These are phyloP conservation scores for Chlamydotis undulata DNA, from an alignment of 2,113 vertebrate genomes.

Conservation along the genomic window DNA sequence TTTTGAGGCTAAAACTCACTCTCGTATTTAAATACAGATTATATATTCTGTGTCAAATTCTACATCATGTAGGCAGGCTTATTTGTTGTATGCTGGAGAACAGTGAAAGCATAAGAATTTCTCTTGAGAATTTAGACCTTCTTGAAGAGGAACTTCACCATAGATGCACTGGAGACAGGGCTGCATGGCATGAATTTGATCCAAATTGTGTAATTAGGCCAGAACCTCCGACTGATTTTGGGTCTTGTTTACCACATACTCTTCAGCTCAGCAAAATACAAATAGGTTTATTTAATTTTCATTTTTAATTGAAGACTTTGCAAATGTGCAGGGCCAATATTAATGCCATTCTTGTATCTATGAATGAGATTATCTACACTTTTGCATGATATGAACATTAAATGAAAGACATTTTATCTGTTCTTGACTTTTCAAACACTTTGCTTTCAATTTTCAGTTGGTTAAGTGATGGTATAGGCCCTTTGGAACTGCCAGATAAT, in stretches of 20 bases:
- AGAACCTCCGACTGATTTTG: not conserved
- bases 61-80: not conserved
- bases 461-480: not conserved
- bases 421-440: not conserved
- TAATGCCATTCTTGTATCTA: not conserved
- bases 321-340: not conserved
- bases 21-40: not conserved
- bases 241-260: not conserved
- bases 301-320: not conserved
- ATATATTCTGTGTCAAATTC: not conserved
- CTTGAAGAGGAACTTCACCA: not conserved
- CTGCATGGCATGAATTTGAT: not conserved
- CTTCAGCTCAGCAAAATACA: not conserved
- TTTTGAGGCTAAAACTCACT: not conserved
- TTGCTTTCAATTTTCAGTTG: not conserved
- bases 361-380: not conserved
- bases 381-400: not conserved
- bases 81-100: not conserved
- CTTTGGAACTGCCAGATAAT: not conserved
- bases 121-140: not conserved
- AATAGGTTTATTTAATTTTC: not conserved
- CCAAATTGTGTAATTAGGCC: not conserved
- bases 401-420: not conserved
- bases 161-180: not conserved
- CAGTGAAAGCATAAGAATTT: not conserved